These are phyloP conservation scores for Malurus leucopterus DNA, from an alignment of 2,797 vertebrate species.

Conservation along the genomic window DNA sequence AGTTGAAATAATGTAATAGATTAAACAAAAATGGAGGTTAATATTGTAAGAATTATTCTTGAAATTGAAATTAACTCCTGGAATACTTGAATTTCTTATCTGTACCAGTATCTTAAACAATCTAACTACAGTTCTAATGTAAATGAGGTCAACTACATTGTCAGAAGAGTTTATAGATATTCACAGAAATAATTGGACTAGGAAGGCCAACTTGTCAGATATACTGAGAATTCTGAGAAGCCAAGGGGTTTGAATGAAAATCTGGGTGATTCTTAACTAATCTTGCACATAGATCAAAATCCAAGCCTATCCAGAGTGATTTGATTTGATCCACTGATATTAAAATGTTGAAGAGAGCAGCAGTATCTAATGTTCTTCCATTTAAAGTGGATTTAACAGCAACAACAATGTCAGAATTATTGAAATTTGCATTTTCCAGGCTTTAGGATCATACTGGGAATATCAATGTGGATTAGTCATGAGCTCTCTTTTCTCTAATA, in stretches of 20 bases:
- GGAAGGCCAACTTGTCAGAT: conserved; percentile 13
- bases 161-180: conserved; percentile 27
- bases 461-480: background rate
- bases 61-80: conserved; percentile 16
- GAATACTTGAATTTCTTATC: conserved; percentile 12
- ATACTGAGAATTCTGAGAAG: conserved; percentile 18
- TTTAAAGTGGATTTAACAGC: conserved; percentile 5
- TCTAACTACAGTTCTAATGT: background rate
- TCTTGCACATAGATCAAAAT: conserved; percentile 24
- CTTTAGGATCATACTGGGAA: conserved; percentile 13
- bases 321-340: conserved; percentile 45
- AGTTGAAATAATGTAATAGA: conserved; percentile 8
- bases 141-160: conserved; percentile 24
- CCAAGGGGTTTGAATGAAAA: background rate
- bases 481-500: background rate
- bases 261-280: background rate
- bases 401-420: conserved; percentile 39
- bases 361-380: conserved; percentile 2
- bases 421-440: conserved; percentile 40
- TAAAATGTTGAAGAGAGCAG: conserved; percentile 28
- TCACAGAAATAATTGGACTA: conserved; percentile 43
- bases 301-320: conserved; percentile 18
- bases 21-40: background rate
- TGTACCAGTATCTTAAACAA: background rate
- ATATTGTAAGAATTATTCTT: background rate